Base-by-base conservation (phyloP, 2,797 vertebrate genomes). In the Danio kyathit region DNA sequence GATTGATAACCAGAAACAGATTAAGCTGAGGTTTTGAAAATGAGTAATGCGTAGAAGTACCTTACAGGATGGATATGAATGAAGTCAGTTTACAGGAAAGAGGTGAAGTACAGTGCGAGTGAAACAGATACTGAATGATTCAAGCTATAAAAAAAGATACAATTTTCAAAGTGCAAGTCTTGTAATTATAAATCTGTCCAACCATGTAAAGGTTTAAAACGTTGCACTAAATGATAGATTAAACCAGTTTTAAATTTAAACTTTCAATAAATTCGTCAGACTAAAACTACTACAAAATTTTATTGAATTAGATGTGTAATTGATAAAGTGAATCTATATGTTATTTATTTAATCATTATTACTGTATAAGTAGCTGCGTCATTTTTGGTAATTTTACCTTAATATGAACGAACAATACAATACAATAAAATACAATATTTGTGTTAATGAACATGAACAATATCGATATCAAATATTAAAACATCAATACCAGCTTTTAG, bases 1-100 rank as follows among this genome's bases (percentile, higher is more conserved):
- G 44, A 79, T 19, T 21, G 40, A 75, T 57, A 70, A 74, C 54
- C 21, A 61, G 61, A 70, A 81, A 79, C 64, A 79, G 71, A 41
- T 1, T 16, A 46, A 21, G 40, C 12, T 60, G 19, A 52, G 59
- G 73, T 75, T 64, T 75, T 17, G n/a, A 41, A 19, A 59, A 61
- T 79, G 44, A 70, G 66, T 60, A 19, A 59, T 69, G 52, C 11
- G 54, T 40, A 70, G 29, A 43, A 48, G 17, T 46, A 69, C 19
- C 11, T 46, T 49, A 69, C 65, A 59, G 54, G 44, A 51, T 77
- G 75, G 29, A 19, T 48, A 59, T 49, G 38, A 76, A 64, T 17
- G 7, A 44, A 77, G 51, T 49, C 6, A 12, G 14, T 19, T 69
- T 60, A 70, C 21, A 16, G 65, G 14, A 78, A 78, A 78, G 38